Evolutionary conservation across 2,797 vertebrate species (phyloP), one percentile per base, ranked within the genome.

Genomic region (Bovichtus variegatus): DNA sequence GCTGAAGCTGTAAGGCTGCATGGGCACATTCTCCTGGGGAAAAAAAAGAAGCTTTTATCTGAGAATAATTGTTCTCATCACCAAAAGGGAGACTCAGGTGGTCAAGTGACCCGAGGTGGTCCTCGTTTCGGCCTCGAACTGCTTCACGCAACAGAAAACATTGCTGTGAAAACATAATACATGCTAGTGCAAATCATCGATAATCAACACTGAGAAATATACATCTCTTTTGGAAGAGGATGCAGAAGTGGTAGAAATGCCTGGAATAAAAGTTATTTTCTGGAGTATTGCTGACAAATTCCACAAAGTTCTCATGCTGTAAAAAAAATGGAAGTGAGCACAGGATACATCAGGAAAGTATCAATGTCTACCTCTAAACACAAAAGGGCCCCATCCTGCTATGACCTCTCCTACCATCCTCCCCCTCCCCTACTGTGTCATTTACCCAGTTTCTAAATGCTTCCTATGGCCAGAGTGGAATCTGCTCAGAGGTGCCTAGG

Each of bases 391-490:
- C 91, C 93, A 91, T 95, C 92, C 91, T 92, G 83, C 92, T 87
- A 82, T 92, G 92, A 92, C 91, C 92, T 92, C 91, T 90, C 87
- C 86, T 77, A 96, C 97, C 96, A 95, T 93, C 96, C 93, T 93
- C 91, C 94, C 84, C 90, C 90, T 85, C 96, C 96, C 95, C 96
- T 93, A 95, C 94, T 90, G 95, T 95, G 95, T 95, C 95, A 95
- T 96, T 97, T 96, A 95, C 94, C 94, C 91, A 96, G 94, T 94
- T 96, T 93, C 94, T 89, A 95, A 98, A 97, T 94, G 96, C 96
- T 98, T 98, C 97, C 97, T 97, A 94, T 95, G 95, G 96, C 96
- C 96, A 89, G 96, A 96, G 96, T 96, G 96, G 97, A 97, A 98
- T 98, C 97, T 95, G 96, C 96, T 97, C 96, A 93, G 96, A 97